phyloP scores from a whole-genome alignment of 2,797 vertebrate genomes.

The Hoplostethus atlanticus region DNA sequence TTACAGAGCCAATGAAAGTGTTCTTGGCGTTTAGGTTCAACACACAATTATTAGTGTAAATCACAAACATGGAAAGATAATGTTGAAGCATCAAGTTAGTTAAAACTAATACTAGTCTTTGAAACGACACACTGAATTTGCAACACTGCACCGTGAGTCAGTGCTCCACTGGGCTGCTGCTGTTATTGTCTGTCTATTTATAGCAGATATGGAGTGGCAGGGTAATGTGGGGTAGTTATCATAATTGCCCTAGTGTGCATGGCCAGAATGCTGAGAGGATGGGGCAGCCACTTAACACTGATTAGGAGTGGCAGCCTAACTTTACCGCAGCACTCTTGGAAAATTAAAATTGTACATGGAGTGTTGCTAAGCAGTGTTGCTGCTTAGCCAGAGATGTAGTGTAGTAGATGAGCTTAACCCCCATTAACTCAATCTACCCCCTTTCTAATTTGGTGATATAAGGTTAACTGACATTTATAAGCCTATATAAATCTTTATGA shows the following conservation, averaged over 20 bases:
- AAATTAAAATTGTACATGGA: conserved; percentile 36
- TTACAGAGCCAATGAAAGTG: conserved; percentile 9
- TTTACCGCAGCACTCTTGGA: conserved; percentile 46
- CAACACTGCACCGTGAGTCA: neutral
- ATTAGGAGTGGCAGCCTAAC: conserved; percentile 45
- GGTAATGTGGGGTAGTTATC: conserved; percentile 35
- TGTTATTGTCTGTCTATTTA: conserved; percentile 34
- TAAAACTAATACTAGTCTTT: neutral
- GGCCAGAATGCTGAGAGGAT: conserved; percentile 34
- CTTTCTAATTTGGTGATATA: neutral
- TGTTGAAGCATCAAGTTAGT: neutral
- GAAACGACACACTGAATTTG: neutral
- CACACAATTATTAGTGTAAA: neutral
- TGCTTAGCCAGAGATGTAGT: neutral
- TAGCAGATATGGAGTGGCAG: conserved; percentile 33
- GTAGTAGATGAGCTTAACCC: neutral
- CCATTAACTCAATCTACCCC: neutral
- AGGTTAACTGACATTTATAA: neutral
- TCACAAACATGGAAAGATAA: no score
- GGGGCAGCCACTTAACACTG: conserved; percentile 45
- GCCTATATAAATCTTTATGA: neutral
- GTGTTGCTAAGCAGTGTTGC: no score
- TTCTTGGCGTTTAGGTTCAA: neutral
- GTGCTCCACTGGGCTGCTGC: neutral
- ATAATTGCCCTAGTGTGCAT: conserved; percentile 42